Base-by-base conservation (phyloP, 1,140 invertebrate genomes). In the Maniola jurtina region DNA sequence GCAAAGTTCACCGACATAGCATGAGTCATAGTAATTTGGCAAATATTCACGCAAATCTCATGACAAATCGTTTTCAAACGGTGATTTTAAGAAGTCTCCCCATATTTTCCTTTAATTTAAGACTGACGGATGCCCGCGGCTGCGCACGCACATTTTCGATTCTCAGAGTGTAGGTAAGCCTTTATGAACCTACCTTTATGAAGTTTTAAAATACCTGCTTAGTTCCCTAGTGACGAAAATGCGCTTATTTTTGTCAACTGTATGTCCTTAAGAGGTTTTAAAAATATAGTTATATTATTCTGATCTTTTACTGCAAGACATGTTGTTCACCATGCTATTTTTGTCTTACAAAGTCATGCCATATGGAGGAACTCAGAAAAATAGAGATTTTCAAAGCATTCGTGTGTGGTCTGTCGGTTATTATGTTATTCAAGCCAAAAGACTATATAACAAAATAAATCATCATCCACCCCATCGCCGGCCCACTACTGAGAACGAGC, bases 11-110 rank as follows among this genome's bases (percentile, higher is more conserved):
- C 57, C 64, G 64, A 61, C 64, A 60, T 36, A 45, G 33, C 47
- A 45, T 66, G 64, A 66, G 48, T 66, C 64, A 66, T 57, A 61
- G 14, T 50, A 34, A 61, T 61, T 66, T 61, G 57, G 57, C 61
- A 66, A 65, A 61, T n/a, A 33, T 66, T 59, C 57, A 52, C 47
- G 36, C 56, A 65, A 42, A 33, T 45, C 45, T 54, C 33, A 65
- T 65, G 58, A 65, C 59, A 65, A 65, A 65, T 65, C 64, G 35
- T 60, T 65, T 65, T 42, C 64, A 65, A 58, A 65, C 64, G 48
- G 48, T n/a, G 7, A 16, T 52, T 16, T 52, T 50, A 50, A 6
- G 11, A 7, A 47, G 45, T 36, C 45, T 47, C 45, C 45, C 10
- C n/a, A 13, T 47, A 6, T 47, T 48, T 14, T 1, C 45, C 13